Conservation (phyloP, 2,113 vertebrate species). For the Condylura cristata region DNA sequence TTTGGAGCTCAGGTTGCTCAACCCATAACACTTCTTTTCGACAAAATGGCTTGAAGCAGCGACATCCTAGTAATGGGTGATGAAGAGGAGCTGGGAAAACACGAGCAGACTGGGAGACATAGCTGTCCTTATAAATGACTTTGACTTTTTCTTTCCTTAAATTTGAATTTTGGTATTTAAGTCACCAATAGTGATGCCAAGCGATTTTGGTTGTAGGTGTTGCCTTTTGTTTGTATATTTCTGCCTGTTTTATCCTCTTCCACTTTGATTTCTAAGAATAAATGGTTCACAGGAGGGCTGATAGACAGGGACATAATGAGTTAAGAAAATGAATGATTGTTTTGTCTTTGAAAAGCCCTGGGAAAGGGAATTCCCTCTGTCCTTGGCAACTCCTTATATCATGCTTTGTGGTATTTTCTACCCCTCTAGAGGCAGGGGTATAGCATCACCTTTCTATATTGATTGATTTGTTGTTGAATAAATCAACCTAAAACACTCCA, state of each 20-base stretch:
- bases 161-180: constrained; percentile 25
- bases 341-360: constrained; percentile 19
- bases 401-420: constrained; percentile 18
- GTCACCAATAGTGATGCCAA: not conserved
- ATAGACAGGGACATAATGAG: not conserved
- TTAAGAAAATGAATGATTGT: not conserved
- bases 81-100: not conserved
- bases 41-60: not conserved
- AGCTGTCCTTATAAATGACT: not conserved
- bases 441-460: not conserved
- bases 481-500: not conserved
- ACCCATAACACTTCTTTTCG: not conserved
- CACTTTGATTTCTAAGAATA: not conserved
- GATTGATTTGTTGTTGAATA: not conserved
- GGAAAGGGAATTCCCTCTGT: not conserved
- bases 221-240: not conserved
- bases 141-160: not conserved
- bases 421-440: not conserved
- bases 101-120: not conserved
- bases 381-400: not conserved
- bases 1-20: not conserved
- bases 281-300: not conserved
- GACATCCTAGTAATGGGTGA: not conserved
- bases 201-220: not conserved
- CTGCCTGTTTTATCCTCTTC: not conserved